phyloP scores from a whole-genome alignment of 2,113 vertebrate species.

The Gobius niger region DNA sequence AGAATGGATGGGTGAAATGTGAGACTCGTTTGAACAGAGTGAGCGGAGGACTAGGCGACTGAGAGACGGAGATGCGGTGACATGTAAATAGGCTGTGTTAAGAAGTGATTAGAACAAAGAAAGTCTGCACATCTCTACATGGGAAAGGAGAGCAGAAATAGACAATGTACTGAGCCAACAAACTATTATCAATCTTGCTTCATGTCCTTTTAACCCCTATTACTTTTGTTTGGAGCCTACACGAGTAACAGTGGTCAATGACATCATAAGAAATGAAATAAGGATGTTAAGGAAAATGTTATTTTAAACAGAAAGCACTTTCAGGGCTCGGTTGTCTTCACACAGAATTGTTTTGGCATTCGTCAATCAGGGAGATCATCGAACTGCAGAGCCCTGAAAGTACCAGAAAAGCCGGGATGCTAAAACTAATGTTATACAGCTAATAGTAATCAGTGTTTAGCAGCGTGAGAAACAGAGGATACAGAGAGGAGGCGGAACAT shows the following conservation, averaged over 20 bases:
- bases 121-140: background rate
- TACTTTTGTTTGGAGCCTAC: too few relatives aligned
- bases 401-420: conserved; percentile 33
- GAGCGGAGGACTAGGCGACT: conserved; percentile 28
- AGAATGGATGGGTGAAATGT: conserved; percentile 56
- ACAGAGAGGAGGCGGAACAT: conserved; percentile 42
- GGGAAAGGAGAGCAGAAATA: background rate
- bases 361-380: too few relatives aligned
- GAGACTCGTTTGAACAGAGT: conserved; percentile 32
- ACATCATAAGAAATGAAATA: background rate
- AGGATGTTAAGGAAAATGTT: conserved; percentile 4
- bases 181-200: background rate
- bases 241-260: too few relatives aligned
- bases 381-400: conserved; percentile 38
- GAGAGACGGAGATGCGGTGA: conserved; percentile 28
- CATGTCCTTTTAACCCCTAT: background rate
- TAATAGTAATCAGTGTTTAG: conserved; percentile 44
- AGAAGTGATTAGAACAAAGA: background rate
- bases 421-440: conserved; percentile 38
- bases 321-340: conserved; percentile 33
- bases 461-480: conserved; percentile 49
- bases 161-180: background rate
- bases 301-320: conserved; percentile 8
- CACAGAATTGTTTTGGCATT: background rate
- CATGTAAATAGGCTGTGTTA: background rate